phyloP scores from a whole-genome alignment of 1,140 invertebrate genomes.

The Plectrocnemia conspersa region DNA sequence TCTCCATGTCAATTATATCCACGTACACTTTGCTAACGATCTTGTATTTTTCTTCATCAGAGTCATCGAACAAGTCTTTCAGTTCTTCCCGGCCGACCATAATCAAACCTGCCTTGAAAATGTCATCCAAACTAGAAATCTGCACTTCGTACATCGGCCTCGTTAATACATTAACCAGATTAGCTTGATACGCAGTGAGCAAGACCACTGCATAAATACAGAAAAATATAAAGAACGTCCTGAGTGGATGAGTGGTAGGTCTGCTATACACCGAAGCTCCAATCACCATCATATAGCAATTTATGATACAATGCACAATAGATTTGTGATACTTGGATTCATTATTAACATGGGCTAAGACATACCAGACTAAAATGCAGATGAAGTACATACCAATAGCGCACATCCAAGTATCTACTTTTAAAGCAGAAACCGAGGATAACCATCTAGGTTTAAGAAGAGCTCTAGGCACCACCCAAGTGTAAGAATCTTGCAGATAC shows the following conservation, averaged over 20 bases:
- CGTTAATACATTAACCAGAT: conserved; percentile 51
- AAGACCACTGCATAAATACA: conserved; percentile 51
- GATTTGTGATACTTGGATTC: conserved; percentile 44
- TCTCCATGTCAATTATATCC: conserved; percentile 38
- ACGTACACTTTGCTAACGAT: conserved; percentile 46
- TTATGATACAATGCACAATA: conserved; percentile 45
- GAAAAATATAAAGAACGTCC: conserved; percentile 49
- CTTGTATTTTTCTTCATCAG: conserved; percentile 43
- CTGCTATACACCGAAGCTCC: conserved; percentile 45
- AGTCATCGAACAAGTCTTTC: conserved; percentile 49
- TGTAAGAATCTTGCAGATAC: conserved; percentile 51
- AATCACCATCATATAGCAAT: conserved; percentile 45
- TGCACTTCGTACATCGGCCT: conserved; percentile 49
- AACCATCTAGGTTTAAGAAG: conserved; percentile 44
- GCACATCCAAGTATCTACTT: conserved; percentile 44
- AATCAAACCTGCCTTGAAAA: conserved; percentile 44
- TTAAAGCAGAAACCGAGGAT: conserved; percentile 47
- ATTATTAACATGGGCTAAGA: conserved; percentile 41
- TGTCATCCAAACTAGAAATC: conserved; percentile 47
- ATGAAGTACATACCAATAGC: conserved; percentile 42
- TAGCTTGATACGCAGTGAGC: conserved; percentile 51
- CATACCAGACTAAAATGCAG: conserved; percentile 45
- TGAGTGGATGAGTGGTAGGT: conserved; percentile 43
- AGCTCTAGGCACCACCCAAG: conserved; percentile 50
- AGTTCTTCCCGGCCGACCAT: conserved; percentile 49